Base-by-base conservation (phyloP, 2,888 invertebrate species). In the Ypsolopha sequella region DNA sequence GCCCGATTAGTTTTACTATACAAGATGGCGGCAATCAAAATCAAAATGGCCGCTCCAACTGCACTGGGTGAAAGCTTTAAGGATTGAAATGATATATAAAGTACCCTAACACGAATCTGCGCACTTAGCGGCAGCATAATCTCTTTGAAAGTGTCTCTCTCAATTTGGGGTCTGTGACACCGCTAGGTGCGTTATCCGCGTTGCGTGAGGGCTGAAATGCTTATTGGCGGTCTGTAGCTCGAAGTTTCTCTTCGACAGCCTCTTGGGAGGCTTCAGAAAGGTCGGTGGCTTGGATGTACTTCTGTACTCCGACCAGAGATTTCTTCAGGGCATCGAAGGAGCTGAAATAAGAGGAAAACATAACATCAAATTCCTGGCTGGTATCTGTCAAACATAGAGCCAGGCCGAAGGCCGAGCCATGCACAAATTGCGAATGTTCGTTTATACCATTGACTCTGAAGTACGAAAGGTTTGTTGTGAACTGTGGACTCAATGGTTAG, bases 261-360 rank as follows among this genome's bases (percentile, higher is more conserved):
- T 96, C 96, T 73, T 95, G 94, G 61, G 95, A 95, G 61, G 96
- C 95, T 88, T 98, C 98, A 63, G 96, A 94, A 70, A 95, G 90
- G 84, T 98, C 97, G 73, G 96, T 97, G 72, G 97, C 97, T 88
- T 96, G 98, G 81, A 98, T 95, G 89, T 96, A 97, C 90, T 97
- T 97, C 89, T 96, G 96, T 64, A 98, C 95, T 70, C 98, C 98
- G 58, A 96, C 96, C 77, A 99, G 89, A 56, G 97, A 95, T 82
- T 97, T 96, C 90, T 98, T 98, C 80, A 99, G 90, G 71, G 98
- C 98, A 86, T 98, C 97, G 76, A 99, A 99, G 66, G 98, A 98
- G 90, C 97, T 97, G 80, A 90, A 53, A 54, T 0, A 24, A n/a
- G 54, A 55, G 63, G 49, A 58, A 56, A 34, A 8, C 36, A 4